phyloP scores from a whole-genome alignment of 2,888 invertebrate genomes.

The Alcis repandata region DNA sequence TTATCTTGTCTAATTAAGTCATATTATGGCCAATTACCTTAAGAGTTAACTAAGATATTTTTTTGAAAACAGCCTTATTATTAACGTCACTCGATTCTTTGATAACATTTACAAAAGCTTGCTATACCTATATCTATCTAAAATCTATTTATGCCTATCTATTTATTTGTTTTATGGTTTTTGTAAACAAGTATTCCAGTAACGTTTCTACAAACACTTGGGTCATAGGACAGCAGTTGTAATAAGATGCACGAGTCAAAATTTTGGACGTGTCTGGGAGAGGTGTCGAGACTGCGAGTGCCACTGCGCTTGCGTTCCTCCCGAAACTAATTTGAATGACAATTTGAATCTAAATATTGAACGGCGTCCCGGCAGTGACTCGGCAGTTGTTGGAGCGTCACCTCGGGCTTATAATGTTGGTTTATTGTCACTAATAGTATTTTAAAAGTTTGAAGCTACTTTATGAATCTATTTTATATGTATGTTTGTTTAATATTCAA shows the following conservation, averaged over 20 bases:
- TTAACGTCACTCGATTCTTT: no score
- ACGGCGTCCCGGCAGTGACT: constrained; percentile 79
- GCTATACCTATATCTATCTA: no score
- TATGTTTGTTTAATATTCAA: constrained; percentile 8
- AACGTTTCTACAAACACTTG: constrained; percentile 24
- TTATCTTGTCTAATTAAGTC: background rate
- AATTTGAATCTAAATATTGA: constrained; percentile 80
- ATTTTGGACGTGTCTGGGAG: constrained; percentile 57
- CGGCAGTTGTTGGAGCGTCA: constrained; percentile 65
- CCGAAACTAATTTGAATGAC: constrained; percentile 77
- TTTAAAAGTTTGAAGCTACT: constrained; percentile 41
- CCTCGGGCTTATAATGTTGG: constrained; percentile 62
- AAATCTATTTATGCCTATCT: no score
- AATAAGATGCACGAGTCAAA: constrained; percentile 54
- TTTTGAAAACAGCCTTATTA: background rate
- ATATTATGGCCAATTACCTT: background rate
- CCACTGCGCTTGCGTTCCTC: constrained; percentile 75
- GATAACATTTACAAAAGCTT: no score
- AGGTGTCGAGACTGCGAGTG: constrained; percentile 81
- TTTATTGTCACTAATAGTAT: constrained; percentile 62
- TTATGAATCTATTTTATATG: constrained; percentile 33
- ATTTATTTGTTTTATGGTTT: no score
- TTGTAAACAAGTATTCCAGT: background rate
- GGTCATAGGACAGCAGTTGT: constrained; percentile 46
- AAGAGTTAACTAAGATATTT: background rate